phyloP scores from a whole-genome alignment of 30 jellyfish, hydroid and myxozoan species.

The Aurelia sp. region DNA sequence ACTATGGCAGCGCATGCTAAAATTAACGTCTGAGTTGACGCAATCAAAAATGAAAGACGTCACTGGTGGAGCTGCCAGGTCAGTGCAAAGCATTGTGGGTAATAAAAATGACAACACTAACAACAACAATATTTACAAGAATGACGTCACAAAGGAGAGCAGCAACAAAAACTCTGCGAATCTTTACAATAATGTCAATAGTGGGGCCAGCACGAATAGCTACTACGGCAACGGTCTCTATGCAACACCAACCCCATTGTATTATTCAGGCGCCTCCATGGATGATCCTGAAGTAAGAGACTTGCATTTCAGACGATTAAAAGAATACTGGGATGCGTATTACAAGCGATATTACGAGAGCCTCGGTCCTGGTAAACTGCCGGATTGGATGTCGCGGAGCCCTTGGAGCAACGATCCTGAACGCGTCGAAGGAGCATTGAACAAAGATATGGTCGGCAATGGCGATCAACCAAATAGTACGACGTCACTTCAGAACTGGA shows the following conservation, averaged over 20 bases:
- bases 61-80: conserved; percentile 70
- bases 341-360: conserved; percentile 59
- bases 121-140: neutral
- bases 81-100: conserved; percentile 30
- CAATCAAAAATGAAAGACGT: conserved; percentile 46
- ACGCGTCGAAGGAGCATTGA: conserved; percentile 66
- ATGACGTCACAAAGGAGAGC: conserved; percentile 1
- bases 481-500: conserved; percentile 40
- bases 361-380: conserved; percentile 43
- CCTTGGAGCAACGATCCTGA: conserved; percentile 79
- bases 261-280: conserved; percentile 1
- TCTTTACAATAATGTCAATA: neutral
- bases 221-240: neutral
- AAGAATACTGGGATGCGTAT: conserved; percentile 62
- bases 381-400: conserved; percentile 67
- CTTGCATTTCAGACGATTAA: conserved; percentile 28
- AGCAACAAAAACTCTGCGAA: neutral
- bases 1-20: conserved; percentile 89
- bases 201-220: conserved; percentile 3
- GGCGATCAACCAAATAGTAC: conserved; percentile 13
- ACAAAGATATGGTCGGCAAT: conserved; percentile 24
- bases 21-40: conserved; percentile 74
- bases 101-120: neutral
- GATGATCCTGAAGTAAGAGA: conserved; percentile 2
- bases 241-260: neutral